Evolutionary conservation across 2,888 invertebrate genomes (phyloP).

Genomic region (Chamaedrilus cognettii): DNA sequence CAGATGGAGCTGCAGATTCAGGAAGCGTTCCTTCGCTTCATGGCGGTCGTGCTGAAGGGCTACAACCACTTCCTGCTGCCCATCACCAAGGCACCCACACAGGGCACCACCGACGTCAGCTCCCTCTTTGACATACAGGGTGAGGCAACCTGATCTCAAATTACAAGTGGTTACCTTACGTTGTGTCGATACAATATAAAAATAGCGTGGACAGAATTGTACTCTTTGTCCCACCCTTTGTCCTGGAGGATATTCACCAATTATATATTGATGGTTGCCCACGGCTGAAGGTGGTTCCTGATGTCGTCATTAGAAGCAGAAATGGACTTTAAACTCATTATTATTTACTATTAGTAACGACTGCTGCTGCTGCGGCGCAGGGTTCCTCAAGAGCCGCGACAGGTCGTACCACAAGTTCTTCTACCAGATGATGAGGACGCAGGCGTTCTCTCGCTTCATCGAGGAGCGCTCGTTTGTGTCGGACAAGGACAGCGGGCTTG

Average conservation of each 20-base stretch:
- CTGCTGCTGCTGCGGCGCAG: slow-evolving; percentile 33
- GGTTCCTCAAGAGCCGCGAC: slow-evolving; percentile 57
- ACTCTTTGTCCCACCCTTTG: too few species aligned
- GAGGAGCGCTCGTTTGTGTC: slow-evolving; percentile 98
- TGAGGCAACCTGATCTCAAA: too few species aligned
- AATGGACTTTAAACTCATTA: too few species aligned
- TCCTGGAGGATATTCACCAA: too few species aligned
- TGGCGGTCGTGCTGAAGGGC: slow-evolving; percentile 88
- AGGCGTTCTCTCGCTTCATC: slow-evolving; percentile 98
- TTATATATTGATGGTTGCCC: too few species aligned
- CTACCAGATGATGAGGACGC: slow-evolving; percentile 84
- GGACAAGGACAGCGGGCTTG: slow-evolving; percentile 94
- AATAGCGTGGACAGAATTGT: too few species aligned
- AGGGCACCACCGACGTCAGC: slow-evolving; percentile 92
- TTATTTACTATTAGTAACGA: too few species aligned
- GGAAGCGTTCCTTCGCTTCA: slow-evolving; percentile 95
- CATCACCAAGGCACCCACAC: slow-evolving; percentile 84
- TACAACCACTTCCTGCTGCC: slow-evolving; percentile 87
- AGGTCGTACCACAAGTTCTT: slow-evolving; percentile 73
- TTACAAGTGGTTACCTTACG: too few species aligned
- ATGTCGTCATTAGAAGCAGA: too few species aligned
- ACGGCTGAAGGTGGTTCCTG: too few species aligned
- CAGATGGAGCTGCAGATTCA: slow-evolving; percentile 88
- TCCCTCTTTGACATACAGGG: slow-evolving; percentile 89
- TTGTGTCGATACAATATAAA: too few species aligned